Percentiles rank a stretch among this genome's conserved stretches.
Conservation (phyloP, 2,888 invertebrate species). For the Eristalinus sepulchralis region DNA sequence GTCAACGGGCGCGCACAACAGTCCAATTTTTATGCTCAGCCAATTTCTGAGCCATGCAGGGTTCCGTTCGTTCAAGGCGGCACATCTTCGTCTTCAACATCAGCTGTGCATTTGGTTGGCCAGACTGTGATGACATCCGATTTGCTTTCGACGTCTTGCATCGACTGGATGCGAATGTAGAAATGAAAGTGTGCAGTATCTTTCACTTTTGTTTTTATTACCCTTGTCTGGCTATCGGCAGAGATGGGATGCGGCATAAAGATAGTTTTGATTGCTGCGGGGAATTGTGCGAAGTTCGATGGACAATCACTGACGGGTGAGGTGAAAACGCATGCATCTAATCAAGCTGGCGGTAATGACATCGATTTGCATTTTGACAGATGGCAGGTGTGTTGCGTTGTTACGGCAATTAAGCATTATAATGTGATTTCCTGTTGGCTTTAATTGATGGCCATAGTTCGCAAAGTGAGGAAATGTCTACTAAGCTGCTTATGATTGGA, state of each 20-base stretch:
- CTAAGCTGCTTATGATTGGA: too few species aligned
- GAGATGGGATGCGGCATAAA: not conserved
- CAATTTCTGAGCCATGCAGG: not conserved
- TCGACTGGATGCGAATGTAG: not conserved
- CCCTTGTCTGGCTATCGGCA: too few species aligned
- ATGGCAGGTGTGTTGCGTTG: not conserved
- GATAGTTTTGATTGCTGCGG: conserved; percentile 13
- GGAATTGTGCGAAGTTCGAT: not conserved
- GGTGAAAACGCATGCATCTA: conserved; percentile 2
- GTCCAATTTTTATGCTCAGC: not conserved
- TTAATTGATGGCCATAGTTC: too few species aligned
- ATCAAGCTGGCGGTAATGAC: conserved; percentile 7
- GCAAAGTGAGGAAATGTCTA: too few species aligned
- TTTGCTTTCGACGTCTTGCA: not conserved
- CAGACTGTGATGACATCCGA: not conserved
- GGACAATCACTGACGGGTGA: not conserved
- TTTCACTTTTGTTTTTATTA: conserved; percentile 5
- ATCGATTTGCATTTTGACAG: conserved; percentile 21
- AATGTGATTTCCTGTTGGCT: not conserved
- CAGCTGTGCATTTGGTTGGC: not conserved
- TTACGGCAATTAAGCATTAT: not conserved
- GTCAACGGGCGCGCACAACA: not conserved
- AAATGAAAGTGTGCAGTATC: conserved; percentile 35
- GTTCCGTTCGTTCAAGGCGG: not conserved
- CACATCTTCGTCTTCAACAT: not conserved